Percentiles rank a stretch among this genome's conserved stretches.
Conservation (phyloP, 2,888 invertebrate species). For the Nemoura dubitans region DNA sequence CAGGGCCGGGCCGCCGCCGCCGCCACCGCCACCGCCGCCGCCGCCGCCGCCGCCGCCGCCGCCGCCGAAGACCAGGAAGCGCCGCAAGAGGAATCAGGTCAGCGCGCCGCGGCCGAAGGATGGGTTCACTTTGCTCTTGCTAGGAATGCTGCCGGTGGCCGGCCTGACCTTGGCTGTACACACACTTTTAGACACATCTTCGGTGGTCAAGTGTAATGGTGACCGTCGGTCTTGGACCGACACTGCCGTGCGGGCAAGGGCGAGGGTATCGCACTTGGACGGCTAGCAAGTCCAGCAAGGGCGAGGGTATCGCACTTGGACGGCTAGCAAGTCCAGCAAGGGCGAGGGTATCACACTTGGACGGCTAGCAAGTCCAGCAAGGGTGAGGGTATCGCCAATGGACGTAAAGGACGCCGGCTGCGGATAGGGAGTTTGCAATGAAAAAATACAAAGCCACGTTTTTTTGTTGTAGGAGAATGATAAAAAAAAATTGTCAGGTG, state of each 20-base stretch:
- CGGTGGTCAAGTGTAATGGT: slow-evolving; percentile 28
- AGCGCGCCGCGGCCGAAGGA: neutral
- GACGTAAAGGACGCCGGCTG: too few species aligned
- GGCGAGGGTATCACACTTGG: too few species aligned
- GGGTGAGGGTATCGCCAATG: too few species aligned
- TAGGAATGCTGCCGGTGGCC: slow-evolving; percentile 21
- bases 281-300: too few species aligned
- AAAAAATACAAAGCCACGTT: neutral
- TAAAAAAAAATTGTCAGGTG: neutral
- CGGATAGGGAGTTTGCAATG: too few species aligned
- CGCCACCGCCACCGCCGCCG: neutral
- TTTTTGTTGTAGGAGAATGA: neutral
- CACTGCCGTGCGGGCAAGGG: neutral
- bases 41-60: too few species aligned
- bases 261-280: too few species aligned
- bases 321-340: too few species aligned
- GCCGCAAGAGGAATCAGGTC: slow-evolving; percentile 32
- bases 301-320: too few species aligned
- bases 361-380: too few species aligned
- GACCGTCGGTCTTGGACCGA: neutral
- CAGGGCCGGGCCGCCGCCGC: slow-evolving; percentile 32
- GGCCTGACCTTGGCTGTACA: slow-evolving; percentile 29
- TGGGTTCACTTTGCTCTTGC: slow-evolving; percentile 28
- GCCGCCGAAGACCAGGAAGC: slow-evolving; percentile 20
- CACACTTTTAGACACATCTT: slow-evolving; percentile 5